These are phyloP conservation scores for Trichopria drosophilae DNA, from an alignment of 2,888 invertebrate species.

Conservation along the genomic window DNA sequence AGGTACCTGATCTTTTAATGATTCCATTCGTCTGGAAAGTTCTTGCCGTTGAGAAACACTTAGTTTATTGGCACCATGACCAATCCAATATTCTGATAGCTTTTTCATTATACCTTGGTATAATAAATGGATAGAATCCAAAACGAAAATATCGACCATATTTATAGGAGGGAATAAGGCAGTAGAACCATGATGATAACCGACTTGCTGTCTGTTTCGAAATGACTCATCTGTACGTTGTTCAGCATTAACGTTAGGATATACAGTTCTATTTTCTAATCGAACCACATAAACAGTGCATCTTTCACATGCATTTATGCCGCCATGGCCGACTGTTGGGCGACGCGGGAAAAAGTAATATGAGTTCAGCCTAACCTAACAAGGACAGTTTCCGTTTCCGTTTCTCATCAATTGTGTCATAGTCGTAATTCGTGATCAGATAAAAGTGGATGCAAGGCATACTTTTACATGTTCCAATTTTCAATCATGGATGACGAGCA, in stretches of 20 bases:
- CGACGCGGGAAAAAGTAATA: too few species aligned
- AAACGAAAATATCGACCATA: slow-evolving; percentile 21
- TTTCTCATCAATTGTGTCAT: too few species aligned
- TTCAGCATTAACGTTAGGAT: not conserved
- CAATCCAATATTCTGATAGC: slow-evolving; percentile 16
- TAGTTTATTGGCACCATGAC: too few species aligned
- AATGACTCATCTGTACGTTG: slow-evolving; percentile 1
- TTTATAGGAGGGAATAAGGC: slow-evolving; percentile 7
- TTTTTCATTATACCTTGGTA: slow-evolving; percentile 15
- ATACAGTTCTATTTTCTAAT: not conserved
- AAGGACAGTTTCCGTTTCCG: too few species aligned
- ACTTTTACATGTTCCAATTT: too few species aligned
- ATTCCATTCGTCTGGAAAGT: slow-evolving; percentile 6
- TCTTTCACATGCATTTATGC: too few species aligned
- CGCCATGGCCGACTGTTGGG: too few species aligned
- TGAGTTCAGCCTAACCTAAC: too few species aligned
- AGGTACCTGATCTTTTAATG: slow-evolving; percentile 21
- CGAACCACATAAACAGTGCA: too few species aligned
- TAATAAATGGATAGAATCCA: slow-evolving; percentile 27
- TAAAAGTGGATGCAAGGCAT: too few species aligned
- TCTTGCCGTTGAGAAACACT: not conserved
- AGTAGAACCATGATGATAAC: not conserved
- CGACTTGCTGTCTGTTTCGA: not conserved
- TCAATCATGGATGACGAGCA: too few species aligned
- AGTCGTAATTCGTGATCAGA: too few species aligned